Evolutionary conservation across 1,140 invertebrate species (phyloP), one percentile per base, ranked within the genome.

Genomic region (Brachionus paranguensis): DNA sequence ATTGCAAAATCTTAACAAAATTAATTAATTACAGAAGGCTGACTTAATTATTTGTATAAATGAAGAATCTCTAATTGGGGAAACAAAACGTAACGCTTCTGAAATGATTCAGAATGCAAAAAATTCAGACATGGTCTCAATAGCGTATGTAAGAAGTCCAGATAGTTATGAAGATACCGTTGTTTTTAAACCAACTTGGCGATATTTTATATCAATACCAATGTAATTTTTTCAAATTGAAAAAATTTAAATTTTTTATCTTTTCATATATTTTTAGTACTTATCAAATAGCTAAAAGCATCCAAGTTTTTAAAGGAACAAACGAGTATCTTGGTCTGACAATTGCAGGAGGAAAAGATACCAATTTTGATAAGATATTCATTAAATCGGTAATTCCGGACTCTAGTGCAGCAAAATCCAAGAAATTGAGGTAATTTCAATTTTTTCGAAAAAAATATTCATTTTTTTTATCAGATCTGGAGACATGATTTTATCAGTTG

Each of bases 171-270:
- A 86, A 50, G 89, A 89, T 14, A 86, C 86, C 43, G 86, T 85
- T 24, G 90, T 91, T 85, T 91, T 91, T 85, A 88, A 88, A 8
- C 91, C 91, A 12, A 89, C 89, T 37, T 91, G 91, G 91, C 86
- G 91, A 68, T 91, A 89, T 86, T 91, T 91, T 81, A 68, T 81
- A 10, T 64, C 50, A 8, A 81, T 81, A 27, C 78, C 78, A 17
- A 81, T 81, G 78, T 81, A 81, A 64, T 12, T 14, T 43, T 45
- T 20, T 12, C 7, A 50, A 24, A 47, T 17, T 27, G 27, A 1
- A 2, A 4, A 50, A 27, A 20, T 24, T 24, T 24, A 14, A 12
- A 24, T 1, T 1, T 24, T 24, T 76, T 7, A 20, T 27, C 14
- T 27, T 29, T 8, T 50, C 1, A 47, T 50, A n/a, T 53, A 45